Percentiles rank a stretch among this genome's conserved stretches.
phyloP scores from a whole-genome alignment of 2,888 invertebrate genomes.

The Caenorhabditis angaria region DNA sequence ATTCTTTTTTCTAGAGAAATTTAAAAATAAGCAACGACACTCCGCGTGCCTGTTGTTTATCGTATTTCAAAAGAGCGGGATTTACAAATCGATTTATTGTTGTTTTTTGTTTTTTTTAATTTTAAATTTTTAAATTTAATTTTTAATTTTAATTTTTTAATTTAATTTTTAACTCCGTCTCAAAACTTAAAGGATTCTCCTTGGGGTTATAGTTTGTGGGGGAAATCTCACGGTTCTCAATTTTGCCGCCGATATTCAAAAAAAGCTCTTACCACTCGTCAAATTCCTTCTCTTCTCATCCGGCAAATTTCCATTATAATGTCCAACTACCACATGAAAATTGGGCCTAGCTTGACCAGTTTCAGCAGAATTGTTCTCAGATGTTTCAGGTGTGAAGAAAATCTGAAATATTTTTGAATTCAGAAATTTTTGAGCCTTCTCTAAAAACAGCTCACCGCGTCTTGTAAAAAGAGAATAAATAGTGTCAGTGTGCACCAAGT shows the following conservation, averaged over 20 bases:
- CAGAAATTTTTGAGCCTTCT: not conserved
- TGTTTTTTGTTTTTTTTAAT: too few relatives aligned
- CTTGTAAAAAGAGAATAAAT: slow-evolving; percentile 64
- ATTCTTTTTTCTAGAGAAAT: not conserved
- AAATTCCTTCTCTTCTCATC: slow-evolving; percentile 65
- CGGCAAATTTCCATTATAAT: slow-evolving; percentile 72
- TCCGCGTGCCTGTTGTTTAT: too few relatives aligned
- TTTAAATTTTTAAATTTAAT: too few relatives aligned
- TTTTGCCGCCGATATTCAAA: too few relatives aligned
- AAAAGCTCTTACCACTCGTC: slow-evolving; percentile 58
- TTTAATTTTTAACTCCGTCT: too few relatives aligned
- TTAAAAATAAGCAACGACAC: too few relatives aligned
- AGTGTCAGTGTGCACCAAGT: slow-evolving; percentile 68
- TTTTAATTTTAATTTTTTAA: too few relatives aligned
- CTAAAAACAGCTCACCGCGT: slow-evolving; percentile 44
- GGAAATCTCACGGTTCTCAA: too few relatives aligned
- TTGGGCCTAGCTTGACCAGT: slow-evolving; percentile 13
- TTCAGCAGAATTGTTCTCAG: slow-evolving; percentile 3
- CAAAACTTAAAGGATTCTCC: too few relatives aligned
- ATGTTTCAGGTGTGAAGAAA: slow-evolving; percentile 14
- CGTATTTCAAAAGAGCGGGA: too few relatives aligned
- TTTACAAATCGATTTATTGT: too few relatives aligned
- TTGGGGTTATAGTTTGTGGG: too few relatives aligned
- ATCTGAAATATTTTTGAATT: slow-evolving; percentile 29
- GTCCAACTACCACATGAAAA: slow-evolving; percentile 71